These are phyloP conservation scores for Tarsius wallacei DNA, from an alignment of 2,797 vertebrate species.

Conservation along the genomic window DNA sequence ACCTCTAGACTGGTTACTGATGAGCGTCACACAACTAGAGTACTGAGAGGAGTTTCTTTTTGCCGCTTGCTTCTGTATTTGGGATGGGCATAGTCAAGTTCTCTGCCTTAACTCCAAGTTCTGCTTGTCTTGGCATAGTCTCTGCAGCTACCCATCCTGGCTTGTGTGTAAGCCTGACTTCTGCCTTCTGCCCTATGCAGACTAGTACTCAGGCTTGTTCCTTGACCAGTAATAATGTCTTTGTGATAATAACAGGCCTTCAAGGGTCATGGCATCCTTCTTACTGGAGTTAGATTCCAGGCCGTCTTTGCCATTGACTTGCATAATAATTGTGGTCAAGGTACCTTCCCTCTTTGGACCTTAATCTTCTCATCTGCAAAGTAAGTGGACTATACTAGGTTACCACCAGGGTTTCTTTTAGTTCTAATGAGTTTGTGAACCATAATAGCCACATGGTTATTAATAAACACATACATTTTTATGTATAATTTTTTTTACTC, in stretches of 20 bases:
- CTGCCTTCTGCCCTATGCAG: not conserved
- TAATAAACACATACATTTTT: conserved; percentile 33
- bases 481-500: not conserved
- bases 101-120: not conserved
- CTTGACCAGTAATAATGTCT: not conserved
- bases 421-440: not conserved
- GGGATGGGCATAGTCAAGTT: not conserved
- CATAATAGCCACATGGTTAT: not conserved
- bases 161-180: not conserved
- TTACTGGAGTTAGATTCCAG: not conserved
- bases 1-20: not conserved
- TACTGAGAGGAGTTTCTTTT: not conserved
- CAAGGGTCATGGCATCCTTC: not conserved
- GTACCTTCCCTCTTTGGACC: not conserved
- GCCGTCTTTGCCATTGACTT: not conserved
- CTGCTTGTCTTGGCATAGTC: not conserved
- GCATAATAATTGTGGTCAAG: not conserved
- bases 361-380: not conserved
- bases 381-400: not conserved
- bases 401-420: not conserved
- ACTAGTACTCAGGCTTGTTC: not conserved
- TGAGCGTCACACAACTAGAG: not conserved
- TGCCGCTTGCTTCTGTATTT: not conserved
- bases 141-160: not conserved
- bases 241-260: not conserved